These are phyloP conservation scores for Chlorops oryzae DNA, from an alignment of 1,140 invertebrate species.

Conservation along the genomic window DNA sequence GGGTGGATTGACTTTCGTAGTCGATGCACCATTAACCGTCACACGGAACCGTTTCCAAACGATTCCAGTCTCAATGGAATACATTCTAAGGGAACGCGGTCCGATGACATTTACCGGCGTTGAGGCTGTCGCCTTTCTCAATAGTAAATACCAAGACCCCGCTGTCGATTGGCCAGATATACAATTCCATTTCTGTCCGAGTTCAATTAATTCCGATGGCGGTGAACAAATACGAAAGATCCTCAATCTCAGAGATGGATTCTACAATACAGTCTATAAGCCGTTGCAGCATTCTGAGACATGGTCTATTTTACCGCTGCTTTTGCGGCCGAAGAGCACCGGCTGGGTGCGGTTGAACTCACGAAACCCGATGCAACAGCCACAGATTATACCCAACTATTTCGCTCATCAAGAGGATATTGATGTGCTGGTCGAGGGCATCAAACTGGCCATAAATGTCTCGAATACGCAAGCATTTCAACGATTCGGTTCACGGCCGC, in stretches of 20 bases:
- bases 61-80: slow-evolving; percentile 70
- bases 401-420: slow-evolving; percentile 76
- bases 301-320: slow-evolving; percentile 73
- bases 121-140: slow-evolving; percentile 77
- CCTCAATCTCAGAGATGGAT: slow-evolving; percentile 66
- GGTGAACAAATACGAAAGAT: slow-evolving; percentile 71
- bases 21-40: slow-evolving; percentile 73
- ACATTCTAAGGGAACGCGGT: slow-evolving; percentile 69
- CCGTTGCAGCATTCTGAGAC: slow-evolving; percentile 70
- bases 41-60: slow-evolving; percentile 72
- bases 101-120: slow-evolving; percentile 76
- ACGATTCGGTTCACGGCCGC: slow-evolving; percentile 68
- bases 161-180: slow-evolving; percentile 73
- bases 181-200: slow-evolving; percentile 80
- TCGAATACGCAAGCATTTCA: slow-evolving; percentile 74
- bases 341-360: slow-evolving; percentile 75
- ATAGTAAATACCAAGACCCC: slow-evolving; percentile 71
- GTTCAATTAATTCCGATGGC: slow-evolving; percentile 73
- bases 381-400: slow-evolving; percentile 88
- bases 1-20: slow-evolving; percentile 73
- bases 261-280: slow-evolving; percentile 81
- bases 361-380: slow-evolving; percentile 71
- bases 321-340: slow-evolving; percentile 74
- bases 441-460: slow-evolving; percentile 72
- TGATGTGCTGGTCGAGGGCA: slow-evolving; percentile 68